phyloP scores from a whole-genome alignment of 2,113 vertebrate genomes.

The Eublepharis macularius region DNA sequence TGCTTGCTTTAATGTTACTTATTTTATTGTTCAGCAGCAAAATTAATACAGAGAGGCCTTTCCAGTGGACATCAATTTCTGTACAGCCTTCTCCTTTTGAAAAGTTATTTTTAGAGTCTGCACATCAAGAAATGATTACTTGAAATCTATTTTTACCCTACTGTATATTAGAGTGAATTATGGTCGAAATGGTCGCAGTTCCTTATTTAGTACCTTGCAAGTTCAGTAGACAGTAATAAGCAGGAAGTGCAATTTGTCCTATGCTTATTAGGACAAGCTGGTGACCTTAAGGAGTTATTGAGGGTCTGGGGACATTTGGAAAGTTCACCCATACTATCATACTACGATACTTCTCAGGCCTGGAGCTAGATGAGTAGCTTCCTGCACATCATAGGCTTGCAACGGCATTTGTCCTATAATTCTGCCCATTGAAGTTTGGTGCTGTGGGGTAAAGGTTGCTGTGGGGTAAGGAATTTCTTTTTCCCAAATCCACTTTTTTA shows the following conservation, averaged over 20 bases:
- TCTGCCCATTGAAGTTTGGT: too few species aligned
- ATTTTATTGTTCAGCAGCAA: not conserved
- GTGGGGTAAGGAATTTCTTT: too few species aligned
- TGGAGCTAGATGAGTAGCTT: too few species aligned
- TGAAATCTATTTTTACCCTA: constrained; percentile 14
- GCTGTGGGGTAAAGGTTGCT: too few species aligned
- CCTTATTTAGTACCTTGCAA: not conserved
- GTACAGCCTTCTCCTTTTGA: not conserved
- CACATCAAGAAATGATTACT: not conserved
- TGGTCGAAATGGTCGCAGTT: not conserved
- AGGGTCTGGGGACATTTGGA: too few species aligned
- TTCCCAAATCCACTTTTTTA: too few species aligned
- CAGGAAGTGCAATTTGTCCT: not conserved
- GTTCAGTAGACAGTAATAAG: not conserved
- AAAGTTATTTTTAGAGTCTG: not conserved
- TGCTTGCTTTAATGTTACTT: not conserved
- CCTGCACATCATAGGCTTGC: too few species aligned
- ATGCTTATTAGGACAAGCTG: not conserved
- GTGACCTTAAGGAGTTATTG: too few species aligned
- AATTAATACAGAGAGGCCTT: not conserved
- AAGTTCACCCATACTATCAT: too few species aligned
- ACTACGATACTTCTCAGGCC: too few species aligned
- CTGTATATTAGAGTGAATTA: not conserved
- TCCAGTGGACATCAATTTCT: not conserved
- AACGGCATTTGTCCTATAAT: too few species aligned